Evolutionary conservation across 2,797 vertebrate species (phyloP).

Genomic region (Sebastes nivosus): DNA sequence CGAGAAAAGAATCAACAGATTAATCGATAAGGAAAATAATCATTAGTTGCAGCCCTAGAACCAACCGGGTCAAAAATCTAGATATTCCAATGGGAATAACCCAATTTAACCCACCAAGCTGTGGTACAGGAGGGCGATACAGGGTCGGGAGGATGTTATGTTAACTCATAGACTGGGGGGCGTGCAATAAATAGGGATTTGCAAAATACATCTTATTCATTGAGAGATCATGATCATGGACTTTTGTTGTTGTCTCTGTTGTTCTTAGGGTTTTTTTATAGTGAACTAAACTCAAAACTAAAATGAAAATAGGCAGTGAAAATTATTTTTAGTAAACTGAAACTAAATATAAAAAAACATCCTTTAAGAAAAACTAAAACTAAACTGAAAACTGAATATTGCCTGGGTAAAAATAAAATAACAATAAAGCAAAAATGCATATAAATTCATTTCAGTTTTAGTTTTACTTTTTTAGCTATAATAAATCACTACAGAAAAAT

Average conservation of each 20-base stretch:
- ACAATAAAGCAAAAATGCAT: rapidly evolving
- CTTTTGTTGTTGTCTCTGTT: background rate
- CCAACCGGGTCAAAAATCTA: rapidly evolving
- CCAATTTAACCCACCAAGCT: background rate
- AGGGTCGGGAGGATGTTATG: background rate
- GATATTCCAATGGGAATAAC: background rate
- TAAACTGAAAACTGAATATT: too few relatives aligned
- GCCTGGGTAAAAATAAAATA: too few relatives aligned
- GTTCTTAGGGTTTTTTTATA: background rate
- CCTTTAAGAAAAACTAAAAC: too few relatives aligned
- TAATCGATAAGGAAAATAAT: too few relatives aligned
- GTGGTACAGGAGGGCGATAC: background rate
- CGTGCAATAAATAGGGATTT: background rate
- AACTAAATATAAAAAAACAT: too few relatives aligned
- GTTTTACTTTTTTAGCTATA: background rate
- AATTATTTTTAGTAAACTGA: too few relatives aligned
- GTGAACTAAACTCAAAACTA: too few relatives aligned
- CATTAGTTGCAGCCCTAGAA: too few relatives aligned
- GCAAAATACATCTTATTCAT: too few relatives aligned
- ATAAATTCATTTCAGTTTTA: background rate
- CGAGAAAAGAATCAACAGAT: too few relatives aligned
- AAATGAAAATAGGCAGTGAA: too few relatives aligned
- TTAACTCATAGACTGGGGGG: too few relatives aligned
- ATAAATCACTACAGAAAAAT: background rate
- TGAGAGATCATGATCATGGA: background rate